phyloP scores from a whole-genome alignment of 2,113 vertebrate species.

The Calypte anna region DNA sequence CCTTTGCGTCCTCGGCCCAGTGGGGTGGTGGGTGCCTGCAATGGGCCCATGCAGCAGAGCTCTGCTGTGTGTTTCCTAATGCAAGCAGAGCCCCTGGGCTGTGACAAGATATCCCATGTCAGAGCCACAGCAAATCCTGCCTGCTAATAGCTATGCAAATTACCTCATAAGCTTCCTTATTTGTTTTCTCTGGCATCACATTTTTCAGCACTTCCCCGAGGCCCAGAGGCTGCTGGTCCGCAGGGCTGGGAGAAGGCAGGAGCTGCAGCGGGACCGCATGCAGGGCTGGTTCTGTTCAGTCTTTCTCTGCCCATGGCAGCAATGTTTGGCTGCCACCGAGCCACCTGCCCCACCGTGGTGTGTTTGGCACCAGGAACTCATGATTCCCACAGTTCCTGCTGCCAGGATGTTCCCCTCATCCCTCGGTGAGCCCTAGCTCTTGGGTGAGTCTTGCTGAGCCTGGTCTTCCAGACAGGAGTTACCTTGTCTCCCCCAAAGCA shows the following conservation, averaged over 20 bases:
- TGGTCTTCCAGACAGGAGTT: neutral
- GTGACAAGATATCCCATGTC: conserved; percentile 53
- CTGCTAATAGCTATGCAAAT: conserved; percentile 76
- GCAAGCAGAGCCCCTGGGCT: neutral
- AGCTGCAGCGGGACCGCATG: neutral
- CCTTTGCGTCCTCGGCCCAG: rapidly evolving
- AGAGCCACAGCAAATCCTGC: conserved; percentile 43
- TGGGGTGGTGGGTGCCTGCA: rapidly evolving
- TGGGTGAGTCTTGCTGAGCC: neutral
- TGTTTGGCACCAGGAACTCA: neutral
- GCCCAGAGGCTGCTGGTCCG: neutral
- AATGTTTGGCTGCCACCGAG: neutral
- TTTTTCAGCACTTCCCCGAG: conserved; percentile 20
- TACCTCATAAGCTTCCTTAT: conserved; percentile 68
- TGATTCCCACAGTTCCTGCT: neutral
- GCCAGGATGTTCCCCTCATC: neutral
- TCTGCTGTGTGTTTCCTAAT: neutral
- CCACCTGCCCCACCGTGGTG: rapidly evolving
- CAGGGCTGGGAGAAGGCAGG: neutral
- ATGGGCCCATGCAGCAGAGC: neutral
- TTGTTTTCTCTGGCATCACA: conserved; percentile 56
- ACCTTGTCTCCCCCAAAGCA: neutral
- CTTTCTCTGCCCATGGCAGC: neutral
- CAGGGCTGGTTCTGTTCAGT: neutral
- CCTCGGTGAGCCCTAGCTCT: rapidly evolving